Base-by-base conservation (phyloP, 2,888 invertebrate species). In the Eupithecia centaureata region DNA sequence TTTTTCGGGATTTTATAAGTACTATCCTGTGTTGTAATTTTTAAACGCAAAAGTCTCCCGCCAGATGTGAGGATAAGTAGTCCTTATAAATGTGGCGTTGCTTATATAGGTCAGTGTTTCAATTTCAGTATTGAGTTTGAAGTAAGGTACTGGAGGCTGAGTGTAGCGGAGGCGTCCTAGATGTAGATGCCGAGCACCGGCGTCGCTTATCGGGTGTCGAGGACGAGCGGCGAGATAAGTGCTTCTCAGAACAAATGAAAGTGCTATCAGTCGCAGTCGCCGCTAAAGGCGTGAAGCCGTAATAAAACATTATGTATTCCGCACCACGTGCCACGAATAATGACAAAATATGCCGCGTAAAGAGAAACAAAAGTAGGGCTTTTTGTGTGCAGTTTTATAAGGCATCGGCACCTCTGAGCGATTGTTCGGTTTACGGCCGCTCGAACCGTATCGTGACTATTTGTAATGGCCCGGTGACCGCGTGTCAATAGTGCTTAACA, bases 231-330 rank as follows among this genome's bases (percentile, higher is more conserved):
- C 73, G 71, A 89, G 90, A 90, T 90, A 90, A 86, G 85, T 80
- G 79, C 80, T 92, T 92, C 92, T 87, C 81, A 79, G 92, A 92
- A 92, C 88, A 79, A 85, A 89, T 89, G 88, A 87, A 88, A 90
- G 89, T 87, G 87, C 87, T 91, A 91, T 92, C 92, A 92, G 89
- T 88, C 80, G 78, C 80, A 81, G 80, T 47, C 83, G 85, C 85
- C 86, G 86, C 83, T 82, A 85, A 86, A 90, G 83, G 86, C 92
- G 92, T 92, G 90, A 93, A 92, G 93, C 86, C 88, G 86, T 92
- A 89, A 91, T 92, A 91, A 92, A 92, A 90, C 86, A 91, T 92
- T 92, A 92, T 90, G 84, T 92, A 93, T 93, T 92, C 92, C 85
- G 82, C 82, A 79, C 93, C 93, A 92, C 92, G 92, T 88, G 92